Evolutionary conservation across 2,797 vertebrate species (phyloP).

Genomic region (Mionectes olivaceus): DNA sequence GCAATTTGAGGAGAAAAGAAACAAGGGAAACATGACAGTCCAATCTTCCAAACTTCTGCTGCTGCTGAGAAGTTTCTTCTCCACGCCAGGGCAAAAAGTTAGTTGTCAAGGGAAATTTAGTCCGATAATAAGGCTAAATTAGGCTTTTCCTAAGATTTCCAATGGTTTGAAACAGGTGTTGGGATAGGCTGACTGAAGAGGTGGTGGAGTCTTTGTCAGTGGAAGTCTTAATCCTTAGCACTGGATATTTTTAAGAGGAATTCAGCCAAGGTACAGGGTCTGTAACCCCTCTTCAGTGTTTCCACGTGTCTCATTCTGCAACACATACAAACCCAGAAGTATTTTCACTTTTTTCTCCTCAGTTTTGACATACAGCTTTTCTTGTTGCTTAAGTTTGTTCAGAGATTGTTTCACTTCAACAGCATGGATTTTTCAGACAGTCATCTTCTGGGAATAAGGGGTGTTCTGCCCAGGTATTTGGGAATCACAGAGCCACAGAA

Average conservation of each 20-base stretch:
- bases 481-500: not conserved
- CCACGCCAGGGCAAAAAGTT: not conserved
- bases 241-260: not conserved
- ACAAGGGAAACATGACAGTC: not conserved
- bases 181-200: not conserved
- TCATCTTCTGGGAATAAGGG: not conserved
- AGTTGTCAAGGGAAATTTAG: not conserved
- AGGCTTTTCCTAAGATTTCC: not conserved
- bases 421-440: not conserved
- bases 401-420: not conserved
- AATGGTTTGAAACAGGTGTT: not conserved
- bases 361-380: not conserved
- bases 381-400: not conserved
- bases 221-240: not conserved
- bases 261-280: not conserved
- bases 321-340: fast-evolving
- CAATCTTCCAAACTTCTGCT: not conserved
- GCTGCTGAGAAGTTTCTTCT: not conserved
- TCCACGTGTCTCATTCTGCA: not conserved
- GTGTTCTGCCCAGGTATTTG: not conserved
- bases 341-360: not conserved
- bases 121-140: not conserved
- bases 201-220: not conserved
- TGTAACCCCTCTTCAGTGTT: not conserved
- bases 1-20: not conserved